Base-by-base conservation (phyloP, 2,888 invertebrate species). In the Cosmorhoe ocellata region DNA sequence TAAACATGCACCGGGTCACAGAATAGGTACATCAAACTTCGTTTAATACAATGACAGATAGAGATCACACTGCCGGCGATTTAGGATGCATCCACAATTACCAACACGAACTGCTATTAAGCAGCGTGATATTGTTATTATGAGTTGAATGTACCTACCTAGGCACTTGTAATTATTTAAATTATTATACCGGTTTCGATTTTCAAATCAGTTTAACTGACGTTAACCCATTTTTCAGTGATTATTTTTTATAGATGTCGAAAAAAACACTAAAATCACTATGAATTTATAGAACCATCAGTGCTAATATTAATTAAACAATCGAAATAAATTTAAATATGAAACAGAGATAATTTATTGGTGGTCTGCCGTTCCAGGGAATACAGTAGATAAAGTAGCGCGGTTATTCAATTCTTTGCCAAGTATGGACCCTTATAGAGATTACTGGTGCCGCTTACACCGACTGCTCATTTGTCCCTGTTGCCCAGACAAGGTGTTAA, bases 41-140 rank as follows among this genome's bases (percentile, higher is more conserved):
- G 81, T 85, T 85, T 84, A 82, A 82, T 79, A 81, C 81, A 84
- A 80, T 81, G 81, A 83, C 76, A 79, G 87, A 88, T 88, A 87
- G 73, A 78, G 79, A 87, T 85, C 86, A 75, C 68, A 67, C 67
- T 71, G 69, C 70, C 72, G 71, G 65, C 72, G 76, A 78, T 81
- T 81, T 81, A 75, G 78, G 81, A 81, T 79, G 79, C 79, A 76
- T 79, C 79, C 74, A 81, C 76, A 79, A 79, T 79, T 79, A 79
- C 69, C 60, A 60, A 71, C 72, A 70, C 69, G 66, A 64, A 60
- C 56, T 50, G 54, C 38, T 57, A 65, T 68, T 71, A n/a, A 69
- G 69, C 64, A 69, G 43, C 68, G 72, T 71, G 69, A 79, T 74
- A 72, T 71, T 76, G 70, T 74, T 76, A 78, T 81, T 74, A 74